Evolutionary conservation across 2,888 invertebrate species (phyloP), one percentile per base, ranked within the genome.

Genomic region (Cerceris ruficornis): DNA sequence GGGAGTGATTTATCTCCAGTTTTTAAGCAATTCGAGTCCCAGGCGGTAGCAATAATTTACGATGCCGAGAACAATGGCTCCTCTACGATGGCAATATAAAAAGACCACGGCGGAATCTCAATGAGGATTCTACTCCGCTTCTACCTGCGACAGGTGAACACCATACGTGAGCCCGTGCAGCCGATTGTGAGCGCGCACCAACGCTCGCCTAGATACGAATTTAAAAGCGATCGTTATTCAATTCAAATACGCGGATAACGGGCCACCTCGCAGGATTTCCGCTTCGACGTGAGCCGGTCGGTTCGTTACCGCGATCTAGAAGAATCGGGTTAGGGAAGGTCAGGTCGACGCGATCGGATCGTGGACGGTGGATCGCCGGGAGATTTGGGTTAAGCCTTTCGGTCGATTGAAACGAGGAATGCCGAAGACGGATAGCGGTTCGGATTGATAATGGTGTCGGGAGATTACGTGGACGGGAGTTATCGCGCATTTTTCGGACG

Each of bases 181-280:
- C 57, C 55, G 14, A 17, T 41, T 54, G 62, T 65, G 58, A 52
- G 54, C 17, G 54, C 43, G 50, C 14, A 46, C 50, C 69, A 58
- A 49, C 73, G 55, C 52, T 82, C 84, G 82, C 84, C 86, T 82
- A 87, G 85, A 85, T 87, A 77, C 87, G 82, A 86, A 83, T 85
- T 85, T 85, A 83, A 83, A 86, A 73, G 75, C 80, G 79, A 81
- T 86, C 86, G 87, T 86, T 87, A 87, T 86, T 87, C 87, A 84
- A 86, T 86, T 86, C 86, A 86, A 86, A 86, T 86, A 82, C 77
- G 57, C 64, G 75, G 50, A 58, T 86, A 85, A 86, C 85, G 85
- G 85, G 54, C 80, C 82, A 62, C 62, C 75, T 79, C 83, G 75
- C 74, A 83, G 83, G 83, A 83, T 81, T 85, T 85, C 86, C 86